These are phyloP conservation scores for Ascaphus truei DNA, from an alignment of 2,113 vertebrate species.

Conservation along the genomic window DNA sequence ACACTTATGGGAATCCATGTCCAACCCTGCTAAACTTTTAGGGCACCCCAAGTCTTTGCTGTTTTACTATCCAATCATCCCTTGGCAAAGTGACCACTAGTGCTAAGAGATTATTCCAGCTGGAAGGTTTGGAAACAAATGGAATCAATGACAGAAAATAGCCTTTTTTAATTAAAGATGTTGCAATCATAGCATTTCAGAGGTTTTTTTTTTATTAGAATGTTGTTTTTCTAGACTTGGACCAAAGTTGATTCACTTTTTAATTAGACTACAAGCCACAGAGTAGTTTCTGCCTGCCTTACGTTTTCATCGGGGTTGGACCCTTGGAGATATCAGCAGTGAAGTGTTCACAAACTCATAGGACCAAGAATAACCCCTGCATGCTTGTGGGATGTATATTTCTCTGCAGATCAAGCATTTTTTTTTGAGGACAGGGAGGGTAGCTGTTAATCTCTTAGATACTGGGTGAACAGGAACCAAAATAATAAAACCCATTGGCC, in stretches of 20 bases:
- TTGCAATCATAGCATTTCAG: not conserved
- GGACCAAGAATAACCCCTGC: not conserved
- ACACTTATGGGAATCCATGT: not conserved
- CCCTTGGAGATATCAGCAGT: not conserved
- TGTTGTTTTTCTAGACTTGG: not conserved
- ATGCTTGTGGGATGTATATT: not conserved
- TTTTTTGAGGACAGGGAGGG: no score
- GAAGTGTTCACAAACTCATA: not conserved
- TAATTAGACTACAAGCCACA: not conserved
- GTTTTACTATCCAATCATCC: not conserved
- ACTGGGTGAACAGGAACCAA: no score
- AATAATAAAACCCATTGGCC: no score
- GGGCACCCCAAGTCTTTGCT: not conserved
- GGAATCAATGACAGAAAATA: constrained; percentile 19
- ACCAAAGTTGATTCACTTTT: not conserved
- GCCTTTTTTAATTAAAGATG: not conserved
- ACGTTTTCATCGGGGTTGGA: not conserved
- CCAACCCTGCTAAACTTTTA: not conserved
- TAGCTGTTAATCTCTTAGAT: no score
- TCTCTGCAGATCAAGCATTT: not conserved
- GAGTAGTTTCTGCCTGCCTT: not conserved
- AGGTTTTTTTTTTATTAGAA: not conserved
- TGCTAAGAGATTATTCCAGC: not conserved
- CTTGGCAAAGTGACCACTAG: not conserved
- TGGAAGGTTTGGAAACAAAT: not conserved